Evolutionary conservation across 1,140 invertebrate genomes (phyloP).

Genomic region (Cyrtorhinus lividipennis): DNA sequence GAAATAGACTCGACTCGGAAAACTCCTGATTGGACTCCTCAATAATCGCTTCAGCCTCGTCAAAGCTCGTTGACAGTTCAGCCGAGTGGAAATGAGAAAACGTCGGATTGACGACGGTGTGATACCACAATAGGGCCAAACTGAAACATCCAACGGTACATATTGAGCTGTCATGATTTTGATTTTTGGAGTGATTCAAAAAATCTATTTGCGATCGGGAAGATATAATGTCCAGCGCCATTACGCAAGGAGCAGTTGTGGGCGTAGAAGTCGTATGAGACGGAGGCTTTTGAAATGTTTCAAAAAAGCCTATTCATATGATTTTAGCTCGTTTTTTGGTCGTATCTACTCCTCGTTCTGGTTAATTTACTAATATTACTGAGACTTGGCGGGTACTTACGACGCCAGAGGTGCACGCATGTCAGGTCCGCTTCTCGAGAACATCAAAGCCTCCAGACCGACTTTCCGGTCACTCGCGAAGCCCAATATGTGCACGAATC

Average conservation of each 20-base stretch:
- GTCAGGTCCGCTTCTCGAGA: constrained; percentile 45
- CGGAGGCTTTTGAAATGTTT: too few species aligned
- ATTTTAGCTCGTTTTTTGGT: too few species aligned
- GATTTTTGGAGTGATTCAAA: too few species aligned
- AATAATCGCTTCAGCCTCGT: constrained; percentile 43
- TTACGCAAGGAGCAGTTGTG: too few species aligned
- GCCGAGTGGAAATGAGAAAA: constrained; percentile 46
- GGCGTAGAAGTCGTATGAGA: too few species aligned
- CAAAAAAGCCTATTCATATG: too few species aligned
- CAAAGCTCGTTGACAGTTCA: constrained; percentile 42
- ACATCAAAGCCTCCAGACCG: constrained; percentile 47
- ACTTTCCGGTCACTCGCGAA: constrained; percentile 49
- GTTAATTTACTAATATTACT: too few species aligned
- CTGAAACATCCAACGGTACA: constrained; percentile 34
- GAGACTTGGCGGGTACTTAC: too few species aligned
- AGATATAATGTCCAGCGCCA: too few species aligned
- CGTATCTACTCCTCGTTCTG: too few species aligned
- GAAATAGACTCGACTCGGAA: constrained; percentile 47
- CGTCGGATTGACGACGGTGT: constrained; percentile 55
- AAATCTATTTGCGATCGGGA: too few species aligned
- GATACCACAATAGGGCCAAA: constrained; percentile 54
- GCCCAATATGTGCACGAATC: constrained; percentile 52
- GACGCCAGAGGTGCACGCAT: constrained; percentile 58
- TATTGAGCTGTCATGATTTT: too few species aligned
- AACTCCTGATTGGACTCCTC: constrained; percentile 42